phyloP scores from a whole-genome alignment of 2,888 invertebrate genomes.

The Leptopilina syphax region DNA sequence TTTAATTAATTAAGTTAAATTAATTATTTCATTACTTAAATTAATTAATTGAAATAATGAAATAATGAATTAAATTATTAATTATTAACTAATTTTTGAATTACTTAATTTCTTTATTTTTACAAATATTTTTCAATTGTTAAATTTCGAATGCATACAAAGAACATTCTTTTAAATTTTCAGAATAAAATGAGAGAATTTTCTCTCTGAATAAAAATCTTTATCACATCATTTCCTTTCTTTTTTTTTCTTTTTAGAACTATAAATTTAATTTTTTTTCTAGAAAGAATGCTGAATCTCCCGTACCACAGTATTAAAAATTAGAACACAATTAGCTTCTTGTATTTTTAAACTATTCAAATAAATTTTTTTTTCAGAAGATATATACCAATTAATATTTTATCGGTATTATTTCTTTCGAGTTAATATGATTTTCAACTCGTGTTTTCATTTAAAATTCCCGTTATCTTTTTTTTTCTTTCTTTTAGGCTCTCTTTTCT shows the following conservation, averaged over 20 bases:
- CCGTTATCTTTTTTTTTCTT: too few species aligned
- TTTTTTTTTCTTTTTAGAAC: slow-evolving; percentile 3
- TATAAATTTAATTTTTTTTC: slow-evolving; percentile 29
- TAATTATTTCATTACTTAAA: too few species aligned
- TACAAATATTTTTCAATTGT: too few species aligned
- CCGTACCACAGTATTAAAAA: slow-evolving; percentile 29
- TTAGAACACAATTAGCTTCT: slow-evolving; percentile 15
- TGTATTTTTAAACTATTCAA: slow-evolving; percentile 26
- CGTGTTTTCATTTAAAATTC: slow-evolving; percentile 17
- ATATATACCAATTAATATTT: slow-evolving; percentile 7
- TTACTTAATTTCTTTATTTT: too few species aligned
- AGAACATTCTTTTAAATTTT: too few species aligned
- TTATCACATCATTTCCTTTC: slow-evolving; percentile 7
- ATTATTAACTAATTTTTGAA: too few species aligned
- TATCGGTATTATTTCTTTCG: slow-evolving; percentile 9
- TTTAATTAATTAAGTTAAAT: too few species aligned
- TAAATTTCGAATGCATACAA: too few species aligned
- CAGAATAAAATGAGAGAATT: too few species aligned
- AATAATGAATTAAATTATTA: too few species aligned
- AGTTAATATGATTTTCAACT: slow-evolving; percentile 11
- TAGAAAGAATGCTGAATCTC: slow-evolving; percentile 19
- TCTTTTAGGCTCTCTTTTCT: neutral
- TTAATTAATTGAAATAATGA: too few species aligned
- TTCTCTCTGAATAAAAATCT: neutral
- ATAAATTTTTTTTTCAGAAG: neutral